A percentile compares a stretch with the other conserved stretches of the same genome.
phyloP scores from a whole-genome alignment of 2,113 vertebrate species.

The Glaucidium brasilianum region DNA sequence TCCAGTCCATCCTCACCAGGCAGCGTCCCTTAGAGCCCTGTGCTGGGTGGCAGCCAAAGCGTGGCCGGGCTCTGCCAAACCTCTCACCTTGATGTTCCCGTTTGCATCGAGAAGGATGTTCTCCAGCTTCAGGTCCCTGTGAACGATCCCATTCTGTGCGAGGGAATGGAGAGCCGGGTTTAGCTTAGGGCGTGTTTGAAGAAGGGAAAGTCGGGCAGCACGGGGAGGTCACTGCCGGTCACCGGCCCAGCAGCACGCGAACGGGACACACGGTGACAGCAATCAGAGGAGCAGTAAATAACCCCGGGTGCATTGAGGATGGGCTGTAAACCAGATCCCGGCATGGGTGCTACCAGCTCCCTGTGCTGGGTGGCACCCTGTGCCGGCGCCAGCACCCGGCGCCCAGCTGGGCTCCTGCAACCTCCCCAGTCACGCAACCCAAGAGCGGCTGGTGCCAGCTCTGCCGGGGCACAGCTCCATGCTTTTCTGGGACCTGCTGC shows the following conservation, averaged over 20 bases:
- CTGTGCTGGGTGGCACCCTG: fast-evolving
- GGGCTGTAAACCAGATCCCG: not conserved
- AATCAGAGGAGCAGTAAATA: not conserved
- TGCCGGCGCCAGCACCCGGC: not conserved
- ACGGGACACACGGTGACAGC: not conserved
- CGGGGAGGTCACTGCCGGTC: not conserved
- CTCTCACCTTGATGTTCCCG: slow-evolving; percentile 90
- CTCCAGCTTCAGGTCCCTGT: slow-evolving; percentile 96
- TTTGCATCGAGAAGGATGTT: slow-evolving; percentile 93
- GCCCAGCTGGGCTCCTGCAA: not conserved
- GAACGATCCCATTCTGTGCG: slow-evolving; percentile 89
- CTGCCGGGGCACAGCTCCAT: fast-evolving
- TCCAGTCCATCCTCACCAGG: fast-evolving
- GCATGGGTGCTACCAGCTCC: not conserved
- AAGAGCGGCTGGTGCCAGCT: not conserved
- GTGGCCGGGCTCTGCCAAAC: fast-evolving
- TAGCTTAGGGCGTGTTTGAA: not conserved
- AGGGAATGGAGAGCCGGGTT: not conserved
- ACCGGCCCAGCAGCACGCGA: fast-evolving
- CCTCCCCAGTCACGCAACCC: not conserved
- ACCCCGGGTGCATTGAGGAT: not conserved
- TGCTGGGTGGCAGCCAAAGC: not conserved
- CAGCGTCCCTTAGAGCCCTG: not conserved
- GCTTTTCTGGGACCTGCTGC: not conserved
- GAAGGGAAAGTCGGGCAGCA: fast-evolving